Evolutionary conservation across 2,797 vertebrate species (phyloP), one percentile per base, ranked within the genome.

Genomic region (Schizopygopsis pylzovi): DNA sequence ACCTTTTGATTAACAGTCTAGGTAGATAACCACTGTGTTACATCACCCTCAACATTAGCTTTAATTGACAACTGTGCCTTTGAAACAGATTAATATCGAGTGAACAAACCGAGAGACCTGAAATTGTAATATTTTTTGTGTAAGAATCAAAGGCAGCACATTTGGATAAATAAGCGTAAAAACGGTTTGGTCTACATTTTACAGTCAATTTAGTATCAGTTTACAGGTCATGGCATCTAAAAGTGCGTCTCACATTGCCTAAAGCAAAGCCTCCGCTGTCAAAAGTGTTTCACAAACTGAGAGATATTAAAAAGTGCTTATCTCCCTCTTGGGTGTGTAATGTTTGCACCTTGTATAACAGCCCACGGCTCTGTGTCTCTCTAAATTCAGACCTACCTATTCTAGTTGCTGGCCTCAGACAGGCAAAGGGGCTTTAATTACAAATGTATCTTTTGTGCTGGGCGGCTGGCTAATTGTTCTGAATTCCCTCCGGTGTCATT

Each of bases 401-500:
- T 39, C 81, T 54, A 54, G 43, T 37, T 83, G 67, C 83, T 80
- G 70, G 78, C 70, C 59, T 84, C 79, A 80, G 22, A 71, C 82
- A 22, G 79, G 41, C 72, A 39, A 67, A 20, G 16, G 77, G 70
- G 68, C 49, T 73, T 85, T 90, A 80, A 88, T 87, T 89, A 87
- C 82, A 88, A 76, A 47, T 20, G 56, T 82, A 86, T 86, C 82
- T 86, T 84, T 68, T 83, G 81, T 78, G 71, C 84, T 81, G 77
- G 37, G 61, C 65, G 47, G 52, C 71, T 54, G 65, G 75, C 83
- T 88, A 88, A 87, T 86, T 85, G 79, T 70, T 87, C 76, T 71
- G 43, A 83, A 85, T 88, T 86, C 88, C 87, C 88, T 41, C 25
- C 11, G 59, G 79, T 68, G 77, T 86, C 70, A 33, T 86, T 85